phyloP scores from a whole-genome alignment of 2,113 vertebrate genomes.

The Gasterosteus nipponicus region DNA sequence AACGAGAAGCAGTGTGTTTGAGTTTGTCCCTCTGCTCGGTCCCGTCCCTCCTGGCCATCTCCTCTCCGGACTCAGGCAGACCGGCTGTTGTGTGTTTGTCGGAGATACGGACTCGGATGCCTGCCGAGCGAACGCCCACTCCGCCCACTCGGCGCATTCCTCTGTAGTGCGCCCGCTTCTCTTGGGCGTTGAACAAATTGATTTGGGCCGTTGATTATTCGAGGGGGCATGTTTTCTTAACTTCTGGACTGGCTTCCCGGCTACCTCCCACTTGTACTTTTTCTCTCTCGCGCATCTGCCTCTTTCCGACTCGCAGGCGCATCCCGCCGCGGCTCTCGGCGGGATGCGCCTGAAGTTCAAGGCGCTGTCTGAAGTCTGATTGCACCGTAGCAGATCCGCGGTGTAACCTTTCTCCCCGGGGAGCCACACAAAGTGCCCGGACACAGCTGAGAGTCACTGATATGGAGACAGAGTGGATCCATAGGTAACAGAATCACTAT shows the following conservation, averaged over 20 bases:
- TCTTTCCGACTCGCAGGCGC: slow-evolving; percentile 32
- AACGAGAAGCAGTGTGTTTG: slow-evolving; percentile 4
- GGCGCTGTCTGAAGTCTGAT: slow-evolving; percentile 50
- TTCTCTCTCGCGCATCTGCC: slow-evolving; percentile 22
- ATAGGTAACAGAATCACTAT: slow-evolving; percentile 30
- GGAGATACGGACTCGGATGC: slow-evolving; percentile 71
- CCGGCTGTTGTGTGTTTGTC: slow-evolving; percentile 67
- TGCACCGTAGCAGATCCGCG: slow-evolving; percentile 42
- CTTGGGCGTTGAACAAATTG: slow-evolving; percentile 72
- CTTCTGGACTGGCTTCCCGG: slow-evolving; percentile 57
- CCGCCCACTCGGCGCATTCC: slow-evolving; percentile 69
- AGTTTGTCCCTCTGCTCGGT: slow-evolving; percentile 29
- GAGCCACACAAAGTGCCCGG: slow-evolving; percentile 35
- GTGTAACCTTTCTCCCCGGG: slow-evolving; percentile 50
- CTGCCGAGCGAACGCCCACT: slow-evolving; percentile 54
- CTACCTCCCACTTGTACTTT: slow-evolving; percentile 43
- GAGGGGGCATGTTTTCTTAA: slow-evolving; percentile 62
- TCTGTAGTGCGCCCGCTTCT: slow-evolving; percentile 65
- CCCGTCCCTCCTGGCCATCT: slow-evolving; percentile 61
- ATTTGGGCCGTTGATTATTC: slow-evolving; percentile 69
- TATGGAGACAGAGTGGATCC: slow-evolving; percentile 46
- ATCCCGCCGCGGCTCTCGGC: slow-evolving; percentile 52
- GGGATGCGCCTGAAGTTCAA: slow-evolving; percentile 40
- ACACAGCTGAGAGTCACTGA: slow-evolving; percentile 40
- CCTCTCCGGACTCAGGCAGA: slow-evolving; percentile 34